Conservation (phyloP, 2,888 invertebrate genomes). For the Dynastes maya region DNA sequence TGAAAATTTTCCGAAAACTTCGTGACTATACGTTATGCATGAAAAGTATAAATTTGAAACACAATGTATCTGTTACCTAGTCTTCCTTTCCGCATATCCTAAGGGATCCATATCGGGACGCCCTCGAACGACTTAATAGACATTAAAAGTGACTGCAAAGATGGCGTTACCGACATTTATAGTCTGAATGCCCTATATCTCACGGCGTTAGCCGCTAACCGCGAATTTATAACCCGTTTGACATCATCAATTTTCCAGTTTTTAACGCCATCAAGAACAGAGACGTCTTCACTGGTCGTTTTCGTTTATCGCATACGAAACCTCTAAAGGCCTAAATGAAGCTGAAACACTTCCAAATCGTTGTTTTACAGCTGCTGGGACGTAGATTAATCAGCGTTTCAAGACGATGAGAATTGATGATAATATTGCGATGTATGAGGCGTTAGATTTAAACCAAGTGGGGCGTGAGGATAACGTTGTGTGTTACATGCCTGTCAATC, state of each 20-base stretch:
- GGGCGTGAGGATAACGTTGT: background rate
- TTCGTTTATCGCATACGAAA: background rate
- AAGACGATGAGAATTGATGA: background rate
- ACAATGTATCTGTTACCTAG: background rate
- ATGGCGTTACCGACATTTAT: background rate
- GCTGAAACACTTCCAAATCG: background rate
- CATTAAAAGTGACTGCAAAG: constrained; percentile 7
- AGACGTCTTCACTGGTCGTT: background rate
- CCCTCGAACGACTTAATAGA: background rate
- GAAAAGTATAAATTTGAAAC: too few relatives aligned
- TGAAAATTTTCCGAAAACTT: too few relatives aligned
- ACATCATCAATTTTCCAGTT: background rate
- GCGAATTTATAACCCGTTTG: background rate
- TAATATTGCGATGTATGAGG: background rate
- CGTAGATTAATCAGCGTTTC: background rate
- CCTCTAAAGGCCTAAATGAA: background rate
- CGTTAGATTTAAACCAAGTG: background rate
- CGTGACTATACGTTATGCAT: too few relatives aligned
- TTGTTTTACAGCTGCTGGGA: background rate
- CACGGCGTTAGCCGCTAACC: background rate
- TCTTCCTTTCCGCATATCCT: background rate
- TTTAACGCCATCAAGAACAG: background rate
- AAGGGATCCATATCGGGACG: background rate
- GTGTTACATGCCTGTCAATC: background rate
- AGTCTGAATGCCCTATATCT: too few relatives aligned